phyloP scores from a whole-genome alignment of 2,797 vertebrate species.

The Spea hammondii region DNA sequence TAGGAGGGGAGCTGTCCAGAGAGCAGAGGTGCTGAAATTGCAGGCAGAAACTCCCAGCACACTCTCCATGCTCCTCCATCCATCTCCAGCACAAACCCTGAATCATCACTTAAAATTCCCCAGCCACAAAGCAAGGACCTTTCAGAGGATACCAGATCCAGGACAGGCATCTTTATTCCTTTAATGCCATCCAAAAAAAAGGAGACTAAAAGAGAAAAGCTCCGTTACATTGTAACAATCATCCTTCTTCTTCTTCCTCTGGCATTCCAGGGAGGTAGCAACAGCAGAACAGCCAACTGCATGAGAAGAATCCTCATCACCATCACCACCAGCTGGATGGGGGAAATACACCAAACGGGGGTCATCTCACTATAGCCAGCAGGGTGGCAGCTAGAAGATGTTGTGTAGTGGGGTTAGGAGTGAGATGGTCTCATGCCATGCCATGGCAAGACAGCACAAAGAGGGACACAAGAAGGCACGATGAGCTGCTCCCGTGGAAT shows the following conservation, averaged over 20 bases:
- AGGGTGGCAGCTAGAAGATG: not conserved
- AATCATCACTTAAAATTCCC: not conserved
- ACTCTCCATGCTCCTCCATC: slow-evolving; percentile 23
- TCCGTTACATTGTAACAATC: slow-evolving; percentile 58
- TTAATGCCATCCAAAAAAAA: not conserved
- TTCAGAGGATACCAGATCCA: too few species aligned
- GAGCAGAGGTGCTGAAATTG: slow-evolving; percentile 85
- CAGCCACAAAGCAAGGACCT: not conserved
- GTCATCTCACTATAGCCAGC: slow-evolving; percentile 25
- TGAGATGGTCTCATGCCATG: slow-evolving; percentile 65
- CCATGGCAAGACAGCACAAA: slow-evolving; percentile 60
- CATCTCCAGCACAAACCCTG: slow-evolving; percentile 6
- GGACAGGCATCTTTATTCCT: too few species aligned
- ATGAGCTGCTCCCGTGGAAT: slow-evolving; percentile 47
- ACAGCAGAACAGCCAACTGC: slow-evolving; percentile 64
- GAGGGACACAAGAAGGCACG: slow-evolving; percentile 57
- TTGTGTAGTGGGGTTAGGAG: slow-evolving; percentile 30
- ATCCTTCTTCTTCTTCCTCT: slow-evolving; percentile 55
- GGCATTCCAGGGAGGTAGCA: slow-evolving; percentile 64
- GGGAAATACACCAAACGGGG: slow-evolving; percentile 53
- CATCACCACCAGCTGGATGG: slow-evolving; percentile 59
- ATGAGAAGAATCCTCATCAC: slow-evolving; percentile 16
- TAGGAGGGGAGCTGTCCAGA: slow-evolving; percentile 88
- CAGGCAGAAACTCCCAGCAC: slow-evolving; percentile 52
- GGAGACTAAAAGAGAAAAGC: slow-evolving; percentile 23